Conservation (phyloP, 2,888 invertebrate genomes). For the Parthenolecanium corni region DNA sequence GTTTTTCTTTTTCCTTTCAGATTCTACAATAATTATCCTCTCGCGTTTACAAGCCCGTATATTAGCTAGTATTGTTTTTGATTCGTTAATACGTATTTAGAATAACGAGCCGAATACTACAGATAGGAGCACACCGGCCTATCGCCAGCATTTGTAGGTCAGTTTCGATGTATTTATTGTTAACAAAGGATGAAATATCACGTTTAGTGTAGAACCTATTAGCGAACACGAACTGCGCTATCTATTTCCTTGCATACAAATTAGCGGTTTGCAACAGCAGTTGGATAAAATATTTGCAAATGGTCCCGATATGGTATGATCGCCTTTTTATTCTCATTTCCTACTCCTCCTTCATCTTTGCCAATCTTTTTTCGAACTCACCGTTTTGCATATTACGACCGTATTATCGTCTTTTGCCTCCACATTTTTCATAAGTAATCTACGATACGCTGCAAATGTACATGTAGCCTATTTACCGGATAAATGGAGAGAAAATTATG, state of each 20-base stretch:
- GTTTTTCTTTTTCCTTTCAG: no score
- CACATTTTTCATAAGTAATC: no score
- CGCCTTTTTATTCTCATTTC: background rate
- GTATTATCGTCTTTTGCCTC: no score
- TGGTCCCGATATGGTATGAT: conserved; percentile 17
- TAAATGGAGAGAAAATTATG: no score
- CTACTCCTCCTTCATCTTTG: background rate
- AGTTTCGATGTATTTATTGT: conserved; percentile 26
- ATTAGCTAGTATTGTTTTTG: no score
- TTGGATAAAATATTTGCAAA: conserved; percentile 9
- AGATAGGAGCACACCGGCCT: background rate
- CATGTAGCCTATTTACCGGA: no score
- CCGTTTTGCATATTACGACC: conserved; percentile 1
- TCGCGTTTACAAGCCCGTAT: no score
- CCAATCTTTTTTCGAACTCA: conserved; percentile 4
- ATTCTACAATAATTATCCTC: no score
- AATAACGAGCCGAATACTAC: background rate
- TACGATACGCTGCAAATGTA: no score
- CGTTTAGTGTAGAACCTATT: conserved; percentile 28
- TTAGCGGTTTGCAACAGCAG: conserved; percentile 14
- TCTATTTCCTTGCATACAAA: conserved; percentile 24
- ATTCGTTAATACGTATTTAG: no score
- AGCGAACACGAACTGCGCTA: conserved; percentile 15
- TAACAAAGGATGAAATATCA: conserved; percentile 25
- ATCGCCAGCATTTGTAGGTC: conserved; percentile 24